Conservation (phyloP, 2,113 vertebrate genomes). For the Gadus chalcogrammus region DNA sequence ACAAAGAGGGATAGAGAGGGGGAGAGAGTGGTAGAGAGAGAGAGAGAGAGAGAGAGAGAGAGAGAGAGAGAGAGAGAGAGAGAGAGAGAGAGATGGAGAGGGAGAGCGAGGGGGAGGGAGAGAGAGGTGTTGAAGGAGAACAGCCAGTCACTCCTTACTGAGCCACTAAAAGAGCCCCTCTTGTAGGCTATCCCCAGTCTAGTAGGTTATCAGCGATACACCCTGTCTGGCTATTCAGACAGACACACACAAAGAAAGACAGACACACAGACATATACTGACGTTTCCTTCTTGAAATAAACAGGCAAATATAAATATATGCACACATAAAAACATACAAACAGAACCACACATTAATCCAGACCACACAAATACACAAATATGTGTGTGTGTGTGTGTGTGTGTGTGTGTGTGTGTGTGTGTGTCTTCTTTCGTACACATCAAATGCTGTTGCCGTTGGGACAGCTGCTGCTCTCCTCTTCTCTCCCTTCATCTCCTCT, state of each 20-base stretch:
- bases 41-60: not conserved
- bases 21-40: too few relatives aligned
- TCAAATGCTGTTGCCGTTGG: not conserved
- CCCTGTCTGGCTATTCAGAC: slow-evolving; percentile 39
- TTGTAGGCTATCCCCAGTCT: slow-evolving; percentile 3
- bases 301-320: not conserved
- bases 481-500: not conserved
- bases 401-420: too few relatives aligned
- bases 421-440: not conserved
- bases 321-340: not conserved
- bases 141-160: slow-evolving; percentile 32
- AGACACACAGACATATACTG: slow-evolving; percentile 1
- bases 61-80: slow-evolving; percentile 1
- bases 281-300: not conserved
- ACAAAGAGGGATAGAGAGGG: not conserved
- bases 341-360: not conserved
- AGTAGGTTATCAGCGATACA: slow-evolving; percentile 32
- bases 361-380: not conserved
- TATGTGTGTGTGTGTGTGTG: not conserved
- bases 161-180: slow-evolving; percentile 9
- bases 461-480: not conserved
- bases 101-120: not conserved
- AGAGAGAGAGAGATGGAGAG: not conserved
- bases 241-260: not conserved
- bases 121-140: slow-evolving; percentile 7